Base-by-base conservation (phyloP, 2,113 vertebrate genomes). In the Brienomyrus longianalis region DNA sequence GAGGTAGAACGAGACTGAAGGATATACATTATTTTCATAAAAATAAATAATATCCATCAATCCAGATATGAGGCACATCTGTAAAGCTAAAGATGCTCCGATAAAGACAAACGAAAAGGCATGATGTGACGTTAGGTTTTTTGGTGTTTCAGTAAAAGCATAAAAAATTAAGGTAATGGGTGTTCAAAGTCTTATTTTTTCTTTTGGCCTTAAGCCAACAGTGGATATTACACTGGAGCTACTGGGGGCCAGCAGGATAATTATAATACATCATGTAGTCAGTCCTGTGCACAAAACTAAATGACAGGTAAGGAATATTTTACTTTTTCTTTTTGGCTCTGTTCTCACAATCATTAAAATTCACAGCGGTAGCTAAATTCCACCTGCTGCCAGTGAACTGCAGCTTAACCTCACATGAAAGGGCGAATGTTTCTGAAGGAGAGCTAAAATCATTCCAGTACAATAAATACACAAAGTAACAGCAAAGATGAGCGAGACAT, bases 1-100 rank as follows among this genome's bases (percentile, higher is more conserved):
- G 89, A 89, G 52, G 77, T 84, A 89, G 74, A 74, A 83, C 31
- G 31, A 83, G 62, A 74, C 66, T 47, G 19, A 48, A 48, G 48
- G 23, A 86, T 48, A 80, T 66, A 66, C n/a, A n/a, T n/a, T 47
- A 83, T 23, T 59, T 84, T 89, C 8, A 54, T 87, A 54, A 54
- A 84, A 70, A 47, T 88, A 48, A 88, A 70, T 88, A 88, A 39
- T 45, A 70, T 21, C 39, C 17, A 21, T 88, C 35, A 50, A 43
- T 43, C 35, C 45, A 84, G 83, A 47, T 84, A 47, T 84, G 39
- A 84, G 83, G 83, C 83, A 47, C 45, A 84, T 84, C 35, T 84
- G 83, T n/a, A 84, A n/a, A 84, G 43, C 45, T 47, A 84, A 45
- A 84, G 45, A 45, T 84, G 21, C 83, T 48, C 39, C 83, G 11